Percentiles rank a stretch among this genome's conserved stretches.
These are phyloP conservation scores for Cricetomys ansorgei DNA, from an alignment of 2,113 vertebrate genomes.

Conservation along the genomic window DNA sequence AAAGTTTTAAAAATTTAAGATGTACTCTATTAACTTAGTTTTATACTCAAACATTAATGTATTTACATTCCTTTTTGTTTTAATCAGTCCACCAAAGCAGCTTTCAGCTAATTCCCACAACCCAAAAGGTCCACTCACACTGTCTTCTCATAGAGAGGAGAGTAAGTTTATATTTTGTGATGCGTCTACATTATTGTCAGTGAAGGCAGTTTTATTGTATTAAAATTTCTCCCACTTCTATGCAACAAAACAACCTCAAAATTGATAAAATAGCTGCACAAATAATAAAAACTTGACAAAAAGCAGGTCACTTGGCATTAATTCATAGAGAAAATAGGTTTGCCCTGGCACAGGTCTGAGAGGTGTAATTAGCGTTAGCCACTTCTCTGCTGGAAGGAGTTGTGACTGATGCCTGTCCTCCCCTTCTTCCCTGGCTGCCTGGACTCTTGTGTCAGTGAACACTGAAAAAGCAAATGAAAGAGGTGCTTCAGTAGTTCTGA, in stretches of 20 bases:
- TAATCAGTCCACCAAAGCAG: conserved; percentile 59
- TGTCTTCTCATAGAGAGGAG: conserved; percentile 60
- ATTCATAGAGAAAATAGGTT: conserved; percentile 52
- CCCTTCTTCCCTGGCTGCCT: not conserved
- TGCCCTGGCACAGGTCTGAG: not conserved
- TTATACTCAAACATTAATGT: conserved; percentile 51
- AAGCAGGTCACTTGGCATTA: conserved; percentile 66
- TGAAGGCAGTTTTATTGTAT: conserved; percentile 52
- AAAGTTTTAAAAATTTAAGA: conserved; percentile 72
- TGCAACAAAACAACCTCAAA: conserved; percentile 53
- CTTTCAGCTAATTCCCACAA: conserved; percentile 52
- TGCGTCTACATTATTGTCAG: conserved; percentile 39
- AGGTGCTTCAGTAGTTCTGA: not conserved
- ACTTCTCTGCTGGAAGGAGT: not conserved
- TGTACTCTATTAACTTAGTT: conserved; percentile 52
- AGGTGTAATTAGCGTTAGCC: conserved; percentile 23
- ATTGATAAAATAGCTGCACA: conserved; percentile 36
- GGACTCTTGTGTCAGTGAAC: conserved; percentile 47
- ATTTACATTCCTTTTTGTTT: conserved; percentile 67
- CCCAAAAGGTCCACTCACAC: conserved; percentile 43
- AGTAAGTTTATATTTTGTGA: conserved; percentile 51
- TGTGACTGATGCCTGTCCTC: not conserved
- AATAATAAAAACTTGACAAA: conserved; percentile 56
- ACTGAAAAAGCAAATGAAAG: conserved; percentile 22
- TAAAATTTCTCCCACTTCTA: conserved; percentile 48